phyloP scores from a whole-genome alignment of 2,888 invertebrate genomes.

The Ecdyonurus torrentis region DNA sequence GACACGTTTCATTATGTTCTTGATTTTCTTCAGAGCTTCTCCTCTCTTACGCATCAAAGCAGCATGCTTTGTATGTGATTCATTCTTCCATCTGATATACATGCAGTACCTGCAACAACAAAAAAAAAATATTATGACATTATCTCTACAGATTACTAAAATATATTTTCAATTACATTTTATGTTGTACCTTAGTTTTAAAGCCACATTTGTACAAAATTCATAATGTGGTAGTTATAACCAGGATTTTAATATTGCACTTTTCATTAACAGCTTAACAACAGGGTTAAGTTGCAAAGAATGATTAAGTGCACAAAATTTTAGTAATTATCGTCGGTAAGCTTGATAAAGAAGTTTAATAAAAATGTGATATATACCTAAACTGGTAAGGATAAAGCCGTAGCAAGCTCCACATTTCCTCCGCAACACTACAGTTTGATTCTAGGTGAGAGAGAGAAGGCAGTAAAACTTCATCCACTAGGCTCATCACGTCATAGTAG shows the following conservation, averaged over 20 bases:
- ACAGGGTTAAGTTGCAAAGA: not conserved
- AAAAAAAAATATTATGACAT: slow-evolving; percentile 7
- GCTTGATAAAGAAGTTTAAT: no score
- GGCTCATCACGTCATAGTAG: slow-evolving; percentile 67
- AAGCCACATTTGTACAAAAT: not conserved
- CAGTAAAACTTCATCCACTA: slow-evolving; percentile 75
- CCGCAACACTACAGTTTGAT: slow-evolving; percentile 89
- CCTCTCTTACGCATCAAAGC: slow-evolving; percentile 68
- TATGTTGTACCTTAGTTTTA: not conserved
- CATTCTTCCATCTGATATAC: slow-evolving; percentile 95
- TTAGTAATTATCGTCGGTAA: no score
- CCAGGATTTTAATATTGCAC: not conserved
- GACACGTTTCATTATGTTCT: slow-evolving; percentile 91
- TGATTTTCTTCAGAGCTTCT: slow-evolving; percentile 77
- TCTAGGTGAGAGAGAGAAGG: slow-evolving; percentile 85
- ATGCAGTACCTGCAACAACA: slow-evolving; percentile 49
- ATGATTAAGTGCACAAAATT: no score
- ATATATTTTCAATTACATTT: not conserved
- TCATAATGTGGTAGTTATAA: not conserved
- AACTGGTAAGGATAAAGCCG: slow-evolving; percentile 74
- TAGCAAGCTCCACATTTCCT: slow-evolving; percentile 86
- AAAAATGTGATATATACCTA: slow-evolving; percentile 39
- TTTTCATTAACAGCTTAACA: not conserved
- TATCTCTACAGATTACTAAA: not conserved
- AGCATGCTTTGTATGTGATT: slow-evolving; percentile 65